phyloP scores from a whole-genome alignment of 1,140 invertebrate species.

The Triops cancriformis region DNA sequence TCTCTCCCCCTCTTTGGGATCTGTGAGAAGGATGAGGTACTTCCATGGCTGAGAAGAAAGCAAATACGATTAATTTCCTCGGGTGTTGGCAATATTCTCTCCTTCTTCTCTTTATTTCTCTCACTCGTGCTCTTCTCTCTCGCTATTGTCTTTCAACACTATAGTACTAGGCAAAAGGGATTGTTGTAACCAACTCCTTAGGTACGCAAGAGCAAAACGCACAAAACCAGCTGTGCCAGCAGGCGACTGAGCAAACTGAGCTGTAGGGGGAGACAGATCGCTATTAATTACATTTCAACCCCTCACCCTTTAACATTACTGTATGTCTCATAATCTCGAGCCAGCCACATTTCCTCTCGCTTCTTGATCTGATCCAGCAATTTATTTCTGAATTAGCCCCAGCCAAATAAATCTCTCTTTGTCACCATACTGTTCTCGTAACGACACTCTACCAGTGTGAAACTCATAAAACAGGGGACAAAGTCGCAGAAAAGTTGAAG shows the following conservation, averaged over 20 bases:
- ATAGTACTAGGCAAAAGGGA: neutral
- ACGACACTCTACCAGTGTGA: too few species aligned
- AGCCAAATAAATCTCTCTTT: too few species aligned
- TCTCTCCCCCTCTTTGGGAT: neutral
- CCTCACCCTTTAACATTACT: neutral
- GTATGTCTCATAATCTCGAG: neutral
- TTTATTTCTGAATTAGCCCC: too few species aligned
- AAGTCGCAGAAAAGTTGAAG: neutral
- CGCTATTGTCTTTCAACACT: neutral
- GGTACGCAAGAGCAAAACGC: neutral
- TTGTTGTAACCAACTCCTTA: neutral
- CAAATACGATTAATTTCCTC: conserved; percentile 2
- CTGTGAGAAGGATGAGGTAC: neutral
- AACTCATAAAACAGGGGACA: neutral
- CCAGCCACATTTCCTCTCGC: too few species aligned
- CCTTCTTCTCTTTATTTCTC: neutral
- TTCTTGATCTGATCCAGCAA: too few species aligned
- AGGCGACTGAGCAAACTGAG: too few species aligned
- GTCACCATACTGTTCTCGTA: too few species aligned
- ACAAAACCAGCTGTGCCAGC: too few species aligned
- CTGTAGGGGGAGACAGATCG: too few species aligned
- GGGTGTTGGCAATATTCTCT: neutral
- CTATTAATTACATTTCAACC: neutral
- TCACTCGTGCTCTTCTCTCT: neutral
- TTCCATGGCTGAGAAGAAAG: neutral